Base-by-base conservation (phyloP, 2,113 vertebrate genomes). In the Seriola aureovittata region DNA sequence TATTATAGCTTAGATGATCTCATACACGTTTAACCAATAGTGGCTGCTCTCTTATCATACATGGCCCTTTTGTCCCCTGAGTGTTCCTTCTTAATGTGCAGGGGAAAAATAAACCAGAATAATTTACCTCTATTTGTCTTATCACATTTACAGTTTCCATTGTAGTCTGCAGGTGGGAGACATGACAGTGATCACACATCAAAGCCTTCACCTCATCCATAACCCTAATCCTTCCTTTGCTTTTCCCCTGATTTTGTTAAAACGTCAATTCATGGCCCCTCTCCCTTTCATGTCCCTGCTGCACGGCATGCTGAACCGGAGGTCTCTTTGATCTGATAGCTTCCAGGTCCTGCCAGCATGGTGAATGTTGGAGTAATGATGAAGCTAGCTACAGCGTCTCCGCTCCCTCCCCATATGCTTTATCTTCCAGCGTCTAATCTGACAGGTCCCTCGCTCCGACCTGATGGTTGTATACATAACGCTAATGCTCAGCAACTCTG, bases 321-420 rank as follows among this genome's bases (percentile, higher is more conserved):
- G 91, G 80, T 91, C 85, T 75, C 91, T 94, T 94, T 94, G 92
- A 94, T 94, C 90, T 93, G 93, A 93, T 90, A 19, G 88, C 90
- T 94, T 92, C 91, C 91, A 93, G 94, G 89, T 94, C 84, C 89
- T 86, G 85, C 90, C 81, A 80, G 82, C 82, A 57, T 74, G 84
- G 71, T 46, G 82, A 85, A 93, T 81, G 88, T 87, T 90, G 71
- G 86, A 82, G 89, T 93, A 89, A 91, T 89, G 90, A 93, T 74
- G 77, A 78, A 73, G 87, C 86, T 42, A 79, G 87, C 84, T 83
- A 66, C 80, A 55, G 57, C 75, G 38, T 50, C 82, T 74, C 85
- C 16, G 8, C 67, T 71, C 60, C 79, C 64, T 52, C 80, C 83
- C 68, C 54, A 40, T 58, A 65, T 78, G 81, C 81, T 93, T 91